Evolutionary conservation across 2,888 invertebrate genomes (phyloP).

Genomic region (Lycocerus yunnanus): DNA sequence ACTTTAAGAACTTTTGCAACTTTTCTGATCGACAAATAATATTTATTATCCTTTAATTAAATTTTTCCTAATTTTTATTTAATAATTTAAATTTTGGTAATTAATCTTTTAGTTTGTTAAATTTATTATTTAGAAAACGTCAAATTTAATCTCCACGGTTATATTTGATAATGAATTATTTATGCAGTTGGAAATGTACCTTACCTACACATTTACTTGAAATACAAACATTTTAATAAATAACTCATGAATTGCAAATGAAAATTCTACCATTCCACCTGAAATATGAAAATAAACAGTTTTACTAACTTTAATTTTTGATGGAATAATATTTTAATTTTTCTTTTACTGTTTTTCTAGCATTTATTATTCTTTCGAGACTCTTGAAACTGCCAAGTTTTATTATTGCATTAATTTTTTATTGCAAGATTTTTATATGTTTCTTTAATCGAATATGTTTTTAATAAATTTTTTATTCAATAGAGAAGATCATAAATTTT

Average conservation of each 20-base stretch:
- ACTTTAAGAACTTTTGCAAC: background rate
- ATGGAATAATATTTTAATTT: background rate
- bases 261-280: background rate
- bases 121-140: background rate
- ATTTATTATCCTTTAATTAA: constrained; percentile 3
- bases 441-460: background rate
- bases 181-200: background rate
- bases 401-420: background rate
- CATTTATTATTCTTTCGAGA: background rate
- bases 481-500: background rate
- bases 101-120: background rate
- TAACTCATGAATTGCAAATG: constrained; percentile 4
- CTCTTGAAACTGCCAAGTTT: background rate
- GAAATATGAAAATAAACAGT: background rate
- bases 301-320: background rate
- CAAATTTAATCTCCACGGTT: background rate
- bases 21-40: background rate
- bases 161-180: constrained; percentile 3
- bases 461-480: background rate
- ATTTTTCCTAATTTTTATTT: background rate
- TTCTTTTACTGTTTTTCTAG: background rate
- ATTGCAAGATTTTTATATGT: background rate
- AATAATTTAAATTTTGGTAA: background rate
- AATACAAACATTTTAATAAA: constrained; percentile 6
- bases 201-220: background rate